Base-by-base conservation (phyloP, 1,140 invertebrate species). In the Steinernema khuongi region DNA sequence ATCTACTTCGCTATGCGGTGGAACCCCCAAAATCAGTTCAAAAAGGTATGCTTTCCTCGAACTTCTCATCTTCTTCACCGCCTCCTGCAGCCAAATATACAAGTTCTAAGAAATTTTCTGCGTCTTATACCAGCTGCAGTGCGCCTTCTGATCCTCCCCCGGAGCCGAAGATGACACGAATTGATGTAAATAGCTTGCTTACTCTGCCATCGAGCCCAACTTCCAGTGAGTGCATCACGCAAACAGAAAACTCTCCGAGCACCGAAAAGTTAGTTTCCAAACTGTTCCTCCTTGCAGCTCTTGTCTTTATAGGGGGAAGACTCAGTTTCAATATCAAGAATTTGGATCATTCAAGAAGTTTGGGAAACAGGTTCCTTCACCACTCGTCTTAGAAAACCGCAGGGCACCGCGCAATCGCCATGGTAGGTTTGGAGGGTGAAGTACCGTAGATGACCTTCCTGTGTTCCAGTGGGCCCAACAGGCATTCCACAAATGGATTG, bases 401-500 rank as follows among this genome's bases (percentile, higher is more conserved):
- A 60, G 26, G 22, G 22, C 50, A n/a, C 50, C 50, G 14, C 50
- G 50, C 4, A 26, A 60, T 22, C 50, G 50, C 7, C 26, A 60
- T 22, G 50, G 50, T 60, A 60, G n/a, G 36, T 41, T n/a, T n/a
- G 29, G 22, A 29, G 50, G 29, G 26, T 29, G 2, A 69, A 69
- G 18, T 28, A 31, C 7, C 31, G 29, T 32, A 28, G 14, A 17
- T 19, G 17, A 33, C 68, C 31, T 32, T 18, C 68, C 19, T n/a
- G 41, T 72, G 11, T 73, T 70, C n/a, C 18, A 79, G 50, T 60
- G 11, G 77, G 81, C 19, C 80, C 80, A 43, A 81, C 74, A 1
- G 80, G 80, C 32, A 83, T 77, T 74, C 75, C 75, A 14, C 36
- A 66, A 19, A 33, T 74, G 14, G 75, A 77, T 41, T 78, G 70